Evolutionary conservation across 2,888 invertebrate genomes (phyloP), one percentile per base, ranked within the genome.

Genomic region (Sinotaia quadrata): DNA sequence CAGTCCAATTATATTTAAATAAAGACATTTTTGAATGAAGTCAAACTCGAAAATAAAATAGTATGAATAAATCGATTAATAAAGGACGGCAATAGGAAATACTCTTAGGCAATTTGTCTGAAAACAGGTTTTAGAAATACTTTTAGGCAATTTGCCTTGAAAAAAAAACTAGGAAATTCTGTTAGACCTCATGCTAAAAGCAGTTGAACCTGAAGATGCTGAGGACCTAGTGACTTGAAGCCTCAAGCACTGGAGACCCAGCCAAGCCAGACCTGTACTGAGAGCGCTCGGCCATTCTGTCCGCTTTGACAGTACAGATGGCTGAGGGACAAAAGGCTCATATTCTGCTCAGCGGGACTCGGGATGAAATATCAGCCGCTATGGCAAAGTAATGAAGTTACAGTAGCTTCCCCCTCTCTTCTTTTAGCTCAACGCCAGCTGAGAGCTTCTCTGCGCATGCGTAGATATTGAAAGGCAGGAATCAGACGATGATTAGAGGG

Each of bases 331-430:
- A 65, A 65, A 56, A 31, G 65, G 44, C 65, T 65, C 65, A 65
- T 65, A 65, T 65, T 65, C 65, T 10, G 65, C 65, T 5, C 65
- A 65, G 65, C 65, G 54, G 65, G 65, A 33, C 31, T 8, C n/a
- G 41, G 37, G 65, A 44, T 65, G 65, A 65, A 65, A 65, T 65
- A 65, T 65, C 65, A 65, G 65, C 31, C 54, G 65, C 65, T 47
- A 52, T 65, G 65, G 47, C 65, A 56, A 56, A 27, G 54, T 65
- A 65, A 65, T 65, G 65, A 54, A 56, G 65, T 65, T 65, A 65
- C 65, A 31, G 54, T 52, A 37, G 41, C 24, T 31, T 34, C 29
- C 31, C 56, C 8, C 41, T 12, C 33, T 56, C 33, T 33, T 18
- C 63, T 37, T 18, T 29, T 24, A 15, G 18, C 51, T 36, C 36